Conservation (phyloP, 2,797 vertebrate species). For the Microhierax caerulescens region DNA sequence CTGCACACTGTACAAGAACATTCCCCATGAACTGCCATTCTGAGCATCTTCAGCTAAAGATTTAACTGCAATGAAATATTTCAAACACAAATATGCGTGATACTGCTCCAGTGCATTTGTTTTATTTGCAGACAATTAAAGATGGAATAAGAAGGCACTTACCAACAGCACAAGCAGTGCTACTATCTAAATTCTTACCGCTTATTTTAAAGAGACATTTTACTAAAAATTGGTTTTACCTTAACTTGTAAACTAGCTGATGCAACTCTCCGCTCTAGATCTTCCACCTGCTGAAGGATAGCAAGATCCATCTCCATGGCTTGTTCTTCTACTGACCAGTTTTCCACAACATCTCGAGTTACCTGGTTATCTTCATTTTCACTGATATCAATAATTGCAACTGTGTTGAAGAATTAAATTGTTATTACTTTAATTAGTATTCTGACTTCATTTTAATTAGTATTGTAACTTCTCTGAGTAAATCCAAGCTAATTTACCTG, state of each 20-base stretch:
- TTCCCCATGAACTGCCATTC: neutral
- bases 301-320: slow-evolving; percentile 90
- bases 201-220: slow-evolving; percentile 56
- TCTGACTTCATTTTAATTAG: slow-evolving; percentile 31
- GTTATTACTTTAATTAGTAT: slow-evolving; percentile 55
- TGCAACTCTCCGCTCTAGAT: slow-evolving; percentile 89
- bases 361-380: slow-evolving; percentile 84
- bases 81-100: neutral
- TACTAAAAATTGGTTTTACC: slow-evolving; percentile 80
- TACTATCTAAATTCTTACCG: slow-evolving; percentile 15
- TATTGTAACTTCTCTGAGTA: neutral
- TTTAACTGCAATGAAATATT: neutral
- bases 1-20: neutral
- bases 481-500: neutral
- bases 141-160: slow-evolving; percentile 24
- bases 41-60: neutral
- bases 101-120: neutral
- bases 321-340: slow-evolving; percentile 93
- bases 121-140: neutral
- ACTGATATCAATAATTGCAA: slow-evolving; percentile 82
- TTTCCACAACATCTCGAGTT: slow-evolving; percentile 82
- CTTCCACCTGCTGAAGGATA: slow-evolving; percentile 91
- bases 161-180: slow-evolving; percentile 23
- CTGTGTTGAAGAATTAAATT: slow-evolving; percentile 74
- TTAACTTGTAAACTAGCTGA: slow-evolving; percentile 91